phyloP scores from a whole-genome alignment of 1,140 invertebrate genomes.

The Caenorhabditis brenneri region DNA sequence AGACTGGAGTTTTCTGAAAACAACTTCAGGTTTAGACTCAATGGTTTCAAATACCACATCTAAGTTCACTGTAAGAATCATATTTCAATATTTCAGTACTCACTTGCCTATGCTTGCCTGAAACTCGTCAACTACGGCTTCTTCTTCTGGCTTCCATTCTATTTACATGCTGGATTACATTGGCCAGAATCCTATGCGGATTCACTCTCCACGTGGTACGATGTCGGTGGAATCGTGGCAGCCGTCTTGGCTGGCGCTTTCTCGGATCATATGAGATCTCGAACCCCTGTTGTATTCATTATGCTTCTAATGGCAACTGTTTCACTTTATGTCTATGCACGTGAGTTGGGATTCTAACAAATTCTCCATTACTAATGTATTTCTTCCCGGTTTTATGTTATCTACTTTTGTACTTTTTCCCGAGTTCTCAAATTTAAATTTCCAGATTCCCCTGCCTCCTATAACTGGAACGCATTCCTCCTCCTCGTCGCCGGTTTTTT shows the following conservation, averaged over 20 bases:
- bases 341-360: conserved; percentile 49
- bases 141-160: conserved; percentile 75
- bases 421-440: background rate
- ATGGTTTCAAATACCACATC: background rate
- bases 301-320: conserved; percentile 72
- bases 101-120: conserved; percentile 73
- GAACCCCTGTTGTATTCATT: conserved; percentile 73
- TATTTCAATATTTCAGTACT: conserved; percentile 71
- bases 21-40: no score
- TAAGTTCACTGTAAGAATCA: background rate
- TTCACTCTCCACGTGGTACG: conserved; percentile 74
- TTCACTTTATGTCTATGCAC: conserved; percentile 51
- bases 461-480: conserved; percentile 70
- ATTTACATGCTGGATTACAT: conserved; percentile 69
- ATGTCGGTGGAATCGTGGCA: conserved; percentile 74
- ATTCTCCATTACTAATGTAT: background rate
- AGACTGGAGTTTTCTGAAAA: no score
- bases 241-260: conserved; percentile 67
- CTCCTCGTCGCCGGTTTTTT: conserved; percentile 73
- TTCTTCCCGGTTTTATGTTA: background rate
- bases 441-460: conserved; percentile 43
- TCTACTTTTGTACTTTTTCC: background rate
- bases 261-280: conserved; percentile 54
- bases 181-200: conserved; percentile 73
- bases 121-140: conserved; percentile 75